Base-by-base conservation (phyloP, 2,113 vertebrate species). In the Sisor rabdophorus region DNA sequence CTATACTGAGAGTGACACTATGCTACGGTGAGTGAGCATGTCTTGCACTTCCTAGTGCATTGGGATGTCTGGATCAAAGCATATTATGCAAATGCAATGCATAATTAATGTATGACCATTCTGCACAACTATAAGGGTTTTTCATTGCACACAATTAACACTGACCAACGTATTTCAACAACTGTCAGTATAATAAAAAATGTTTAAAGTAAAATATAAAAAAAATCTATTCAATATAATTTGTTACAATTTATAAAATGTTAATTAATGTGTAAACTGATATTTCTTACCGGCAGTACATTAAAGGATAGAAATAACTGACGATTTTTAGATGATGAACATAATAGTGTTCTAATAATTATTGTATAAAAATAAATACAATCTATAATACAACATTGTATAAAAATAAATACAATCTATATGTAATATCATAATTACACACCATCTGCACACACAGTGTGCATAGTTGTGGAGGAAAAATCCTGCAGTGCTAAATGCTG, bases 51-150 rank as follows among this genome's bases (percentile, higher is more conserved):
- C 24, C 47, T 69, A 24, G 65, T 71, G 65, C 53, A 68, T 59
- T 69, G 64, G 55, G 71, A 69, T 40, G 48, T 30, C 73, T 64
- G 73, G 65, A 75, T 80, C 73, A 80, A 71, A 75, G 75, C 32
- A 60, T 58, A 80, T 80, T 80, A 80, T 80, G 79, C 54, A 75
- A 77, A 77, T 77, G 22, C 3, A 81, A 81, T 61, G 48, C 70
- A 77, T 68, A 72, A 73, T 77, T 73, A 77, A 77, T 77, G 55
- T 59, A 36, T 40, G 79, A 11, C 32, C 60, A 52, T 73, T 73
- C 60, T 79, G 56, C 32, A 64, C 58, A 60, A 73, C 56, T 73
- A 56, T 77, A 55, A 60, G 6, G 54, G 60, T 60, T 67, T 11
- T 55, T 77, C 60, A 68, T 60, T 30, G 40, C 4, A 3, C 28